Evolutionary conservation across 2,113 vertebrate genomes (phyloP).

Genomic region (Gadus macrocephalus): DNA sequence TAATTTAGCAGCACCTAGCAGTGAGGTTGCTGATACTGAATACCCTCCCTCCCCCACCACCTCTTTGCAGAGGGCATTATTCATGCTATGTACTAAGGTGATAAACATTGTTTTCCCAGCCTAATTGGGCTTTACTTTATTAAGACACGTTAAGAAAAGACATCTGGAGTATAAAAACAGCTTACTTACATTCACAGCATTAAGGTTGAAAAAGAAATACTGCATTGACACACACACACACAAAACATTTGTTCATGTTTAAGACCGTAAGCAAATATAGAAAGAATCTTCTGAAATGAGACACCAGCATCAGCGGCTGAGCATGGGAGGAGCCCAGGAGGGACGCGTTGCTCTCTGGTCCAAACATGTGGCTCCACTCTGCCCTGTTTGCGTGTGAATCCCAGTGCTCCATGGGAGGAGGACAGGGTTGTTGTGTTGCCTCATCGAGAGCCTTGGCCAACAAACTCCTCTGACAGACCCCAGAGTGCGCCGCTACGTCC

Average conservation of each 20-base stretch:
- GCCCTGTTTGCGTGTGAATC: conserved; percentile 9
- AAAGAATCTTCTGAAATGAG: conserved; percentile 12
- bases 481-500: conserved; percentile 52
- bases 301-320: conserved; percentile 38
- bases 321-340: conserved; percentile 19
- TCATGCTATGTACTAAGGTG: no score
- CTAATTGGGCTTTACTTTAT: no score
- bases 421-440: conserved; percentile 7
- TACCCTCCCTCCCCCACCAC: no score
- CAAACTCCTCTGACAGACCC: conserved; percentile 44
- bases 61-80: no score
- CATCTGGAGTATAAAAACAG: no score
- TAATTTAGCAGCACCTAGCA: no score
- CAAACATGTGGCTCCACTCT: conserved; percentile 38
- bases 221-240: conserved; percentile 10
- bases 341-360: conserved; percentile 28
- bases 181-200: no score
- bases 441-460: conserved; percentile 45
- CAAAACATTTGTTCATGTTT: conserved; percentile 16
- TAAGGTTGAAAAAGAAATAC: conserved; percentile 15
- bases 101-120: no score
- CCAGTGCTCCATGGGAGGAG: conserved; percentile 7
- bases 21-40: no score
- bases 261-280: neutral
- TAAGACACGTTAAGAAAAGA: no score